A percentile compares a stretch with the other conserved stretches of the same genome.
Evolutionary conservation across 2,113 vertebrate species (phyloP).

Genomic region (Channa argus): DNA sequence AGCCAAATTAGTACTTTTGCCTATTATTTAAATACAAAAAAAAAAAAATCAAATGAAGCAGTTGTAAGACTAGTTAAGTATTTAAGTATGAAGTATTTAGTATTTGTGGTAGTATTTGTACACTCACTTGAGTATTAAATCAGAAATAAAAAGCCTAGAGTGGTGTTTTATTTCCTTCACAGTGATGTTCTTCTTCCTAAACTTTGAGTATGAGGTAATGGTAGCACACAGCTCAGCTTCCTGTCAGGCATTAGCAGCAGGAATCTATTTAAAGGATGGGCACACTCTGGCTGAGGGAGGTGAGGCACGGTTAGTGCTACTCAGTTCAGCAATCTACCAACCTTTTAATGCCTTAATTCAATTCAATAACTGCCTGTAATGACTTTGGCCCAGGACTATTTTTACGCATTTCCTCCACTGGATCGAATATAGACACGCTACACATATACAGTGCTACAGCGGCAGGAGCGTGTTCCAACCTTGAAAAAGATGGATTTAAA

Average conservation of each 20-base stretch:
- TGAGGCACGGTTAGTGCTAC: not conserved
- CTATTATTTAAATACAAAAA: no score
- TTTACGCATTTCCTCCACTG: constrained; percentile 10
- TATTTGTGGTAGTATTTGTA: no score
- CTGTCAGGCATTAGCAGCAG: constrained; percentile 36
- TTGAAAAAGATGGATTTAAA: not conserved
- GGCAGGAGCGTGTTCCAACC: not conserved
- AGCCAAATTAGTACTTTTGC: no score
- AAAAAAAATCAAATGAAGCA: no score
- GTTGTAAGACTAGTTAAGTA: no score
- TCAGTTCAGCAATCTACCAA: constrained; percentile 18
- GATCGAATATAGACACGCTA: not conserved
- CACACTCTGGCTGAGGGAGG: not conserved
- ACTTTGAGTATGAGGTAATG: constrained; percentile 29
- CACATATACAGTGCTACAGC: not conserved
- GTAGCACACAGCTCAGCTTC: constrained; percentile 7
- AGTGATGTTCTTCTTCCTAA: not conserved
- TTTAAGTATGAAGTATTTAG: no score
- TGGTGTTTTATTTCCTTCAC: not conserved
- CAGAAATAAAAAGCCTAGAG: not conserved
- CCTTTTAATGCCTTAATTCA: constrained; percentile 38
- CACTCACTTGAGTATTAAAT: no score
- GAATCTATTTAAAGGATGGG: constrained; percentile 48
- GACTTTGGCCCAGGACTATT: constrained; percentile 32
- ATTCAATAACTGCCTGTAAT: constrained; percentile 42